Percentiles rank a stretch among this genome's conserved stretches.
Conservation (phyloP, 2,888 invertebrate species). For the Lymantria monacha region DNA sequence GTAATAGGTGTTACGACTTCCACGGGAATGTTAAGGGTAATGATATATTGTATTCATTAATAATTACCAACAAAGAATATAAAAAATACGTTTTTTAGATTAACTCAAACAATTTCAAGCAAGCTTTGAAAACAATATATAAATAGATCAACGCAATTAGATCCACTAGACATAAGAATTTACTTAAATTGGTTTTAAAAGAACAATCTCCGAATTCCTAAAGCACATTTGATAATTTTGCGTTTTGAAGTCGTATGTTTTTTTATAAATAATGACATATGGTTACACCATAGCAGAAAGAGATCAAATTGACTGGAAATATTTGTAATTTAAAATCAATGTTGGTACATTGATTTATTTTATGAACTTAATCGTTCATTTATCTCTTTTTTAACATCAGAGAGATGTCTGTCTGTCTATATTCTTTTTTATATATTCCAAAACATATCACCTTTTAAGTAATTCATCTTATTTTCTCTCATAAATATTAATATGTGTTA, state of each 20-base stretch:
- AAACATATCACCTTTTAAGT: too few species aligned
- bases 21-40: too few species aligned
- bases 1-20: too few species aligned
- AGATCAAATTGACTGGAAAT: slow-evolving; percentile 1
- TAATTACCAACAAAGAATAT: too few species aligned
- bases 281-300: slow-evolving; percentile 27
- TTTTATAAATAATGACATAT: slow-evolving; percentile 14
- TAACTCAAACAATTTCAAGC: too few species aligned
- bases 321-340: not conserved
- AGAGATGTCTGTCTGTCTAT: too few species aligned
- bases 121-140: slow-evolving; percentile 17
- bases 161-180: slow-evolving; percentile 9
- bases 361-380: not conserved
- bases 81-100: too few species aligned
- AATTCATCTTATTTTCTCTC: too few species aligned
- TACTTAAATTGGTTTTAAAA: slow-evolving; percentile 7
- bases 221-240: slow-evolving; percentile 28
- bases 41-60: too few species aligned
- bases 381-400: too few species aligned
- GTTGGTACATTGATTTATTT: not conserved
- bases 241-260: slow-evolving; percentile 7
- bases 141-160: slow-evolving; percentile 6
- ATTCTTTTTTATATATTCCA: too few species aligned
- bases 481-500: too few species aligned
- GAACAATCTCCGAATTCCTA: slow-evolving; percentile 20